These are phyloP conservation scores for Taenioides sp. DNA, from an alignment of 2,797 vertebrate genomes.

Conservation along the genomic window DNA sequence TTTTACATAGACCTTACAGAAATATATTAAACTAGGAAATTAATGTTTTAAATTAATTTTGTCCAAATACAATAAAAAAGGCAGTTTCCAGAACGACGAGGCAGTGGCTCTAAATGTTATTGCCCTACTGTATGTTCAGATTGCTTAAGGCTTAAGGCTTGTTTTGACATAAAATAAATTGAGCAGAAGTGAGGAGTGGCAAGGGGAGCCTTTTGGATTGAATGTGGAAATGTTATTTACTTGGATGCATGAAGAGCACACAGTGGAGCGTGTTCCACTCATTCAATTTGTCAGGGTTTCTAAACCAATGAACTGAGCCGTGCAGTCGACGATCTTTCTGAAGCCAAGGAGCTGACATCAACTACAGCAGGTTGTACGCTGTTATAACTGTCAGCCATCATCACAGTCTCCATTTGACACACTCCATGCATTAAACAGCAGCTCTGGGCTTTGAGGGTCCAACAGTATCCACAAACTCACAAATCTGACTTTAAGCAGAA, in stretches of 20 bases:
- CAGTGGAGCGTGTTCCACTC: conserved; percentile 7
- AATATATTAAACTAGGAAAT: not conserved
- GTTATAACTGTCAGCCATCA: conserved; percentile 41
- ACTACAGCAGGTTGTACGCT: conserved; percentile 39
- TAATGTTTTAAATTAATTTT: not conserved
- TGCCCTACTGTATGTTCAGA: not conserved
- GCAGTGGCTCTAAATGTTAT: not conserved
- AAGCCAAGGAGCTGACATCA: conserved; percentile 33
- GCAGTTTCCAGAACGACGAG: not conserved
- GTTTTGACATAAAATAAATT: conserved; percentile 36
- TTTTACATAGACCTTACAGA: not conserved
- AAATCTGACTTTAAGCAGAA: conserved; percentile 10
- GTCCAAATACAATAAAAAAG: not conserved
- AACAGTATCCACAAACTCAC: conserved; percentile 7
- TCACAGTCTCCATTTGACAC: conserved; percentile 30
- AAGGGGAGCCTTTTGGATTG: conserved; percentile 27
- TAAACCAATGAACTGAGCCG: conserved; percentile 24
- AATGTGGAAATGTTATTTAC: conserved; percentile 44
- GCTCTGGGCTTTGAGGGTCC: conserved; percentile 20
- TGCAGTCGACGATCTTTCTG: conserved; percentile 18
- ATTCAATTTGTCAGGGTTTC: conserved; percentile 41
- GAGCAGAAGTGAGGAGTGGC: conserved; percentile 37
- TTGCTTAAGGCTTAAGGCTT: conserved; percentile 16
- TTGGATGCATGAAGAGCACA: conserved; percentile 26
- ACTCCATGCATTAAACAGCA: conserved; percentile 34